phyloP scores from a whole-genome alignment of 2,113 vertebrate genomes.

The Rattus rattus region DNA sequence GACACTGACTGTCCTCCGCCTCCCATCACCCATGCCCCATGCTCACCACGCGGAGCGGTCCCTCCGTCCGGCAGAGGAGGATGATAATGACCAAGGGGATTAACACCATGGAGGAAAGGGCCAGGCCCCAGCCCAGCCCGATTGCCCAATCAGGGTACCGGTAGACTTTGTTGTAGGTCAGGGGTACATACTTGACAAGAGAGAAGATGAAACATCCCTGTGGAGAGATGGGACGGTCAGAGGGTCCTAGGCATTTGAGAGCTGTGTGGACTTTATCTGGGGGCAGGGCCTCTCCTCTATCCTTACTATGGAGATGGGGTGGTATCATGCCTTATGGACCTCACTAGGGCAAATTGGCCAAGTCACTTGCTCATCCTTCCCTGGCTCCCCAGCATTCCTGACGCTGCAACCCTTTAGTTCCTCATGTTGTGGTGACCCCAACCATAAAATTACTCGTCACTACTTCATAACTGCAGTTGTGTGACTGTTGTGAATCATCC shows the following conservation, averaged over 20 bases:
- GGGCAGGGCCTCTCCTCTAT: not conserved
- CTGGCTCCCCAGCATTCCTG: not conserved
- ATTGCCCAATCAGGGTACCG: constrained; percentile 97
- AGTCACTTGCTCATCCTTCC: not conserved
- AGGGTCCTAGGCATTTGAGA: not conserved
- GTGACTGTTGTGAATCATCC: not conserved
- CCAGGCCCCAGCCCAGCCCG: constrained; percentile 96
- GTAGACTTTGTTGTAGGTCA: constrained; percentile 98
- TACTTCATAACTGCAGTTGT: not conserved
- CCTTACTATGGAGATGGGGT: not conserved
- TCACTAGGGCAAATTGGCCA: not conserved
- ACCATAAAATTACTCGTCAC: not conserved
- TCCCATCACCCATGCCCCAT: accelerated
- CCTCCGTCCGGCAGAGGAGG: constrained; percentile 95
- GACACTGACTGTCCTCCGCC: no score
- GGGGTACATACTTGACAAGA: constrained; percentile 96
- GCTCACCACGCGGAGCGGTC: constrained; percentile 95
- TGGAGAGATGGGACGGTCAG: not conserved
- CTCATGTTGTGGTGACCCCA: not conserved
- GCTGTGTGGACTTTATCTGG: not conserved
- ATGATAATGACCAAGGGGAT: constrained; percentile 96
- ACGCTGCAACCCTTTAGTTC: no score
- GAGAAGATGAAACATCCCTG: constrained; percentile 99
- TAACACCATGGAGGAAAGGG: constrained; percentile 97
- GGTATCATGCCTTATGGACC: no score